phyloP scores from a whole-genome alignment of 2,888 invertebrate species.

The Candidula unifasciata region DNA sequence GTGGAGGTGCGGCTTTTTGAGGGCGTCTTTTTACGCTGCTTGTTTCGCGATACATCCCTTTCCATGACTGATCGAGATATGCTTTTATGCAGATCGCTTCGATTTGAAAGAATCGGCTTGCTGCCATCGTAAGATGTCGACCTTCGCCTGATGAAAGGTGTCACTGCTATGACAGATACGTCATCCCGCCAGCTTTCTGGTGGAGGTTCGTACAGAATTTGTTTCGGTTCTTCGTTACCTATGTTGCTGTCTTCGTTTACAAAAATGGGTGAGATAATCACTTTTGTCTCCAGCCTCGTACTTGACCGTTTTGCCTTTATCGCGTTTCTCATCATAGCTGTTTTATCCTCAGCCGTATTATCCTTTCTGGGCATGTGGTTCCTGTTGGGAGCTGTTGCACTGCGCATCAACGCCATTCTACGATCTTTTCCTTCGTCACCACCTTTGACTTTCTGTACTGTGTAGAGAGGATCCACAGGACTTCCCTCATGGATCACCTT shows the following conservation, averaged over 20 bases:
- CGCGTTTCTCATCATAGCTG: background rate
- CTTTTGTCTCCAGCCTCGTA: background rate
- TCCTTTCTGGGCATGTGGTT: slow-evolving; percentile 11
- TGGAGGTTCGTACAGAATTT: background rate
- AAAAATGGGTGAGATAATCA: background rate
- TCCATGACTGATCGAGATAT: slow-evolving; percentile 18
- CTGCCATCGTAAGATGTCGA: slow-evolving; percentile 25
- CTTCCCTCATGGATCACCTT: slow-evolving; percentile 39
- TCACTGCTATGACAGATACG: background rate
- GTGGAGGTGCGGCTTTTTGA: background rate
- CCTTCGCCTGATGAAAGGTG: background rate
- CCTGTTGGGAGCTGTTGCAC: slow-evolving; percentile 40
- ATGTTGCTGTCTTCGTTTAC: slow-evolving; percentile 17
- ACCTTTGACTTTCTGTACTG: background rate
- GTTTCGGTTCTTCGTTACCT: background rate
- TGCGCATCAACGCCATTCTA: slow-evolving; percentile 15
- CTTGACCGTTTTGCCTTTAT: background rate
- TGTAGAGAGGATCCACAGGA: slow-evolving; percentile 40
- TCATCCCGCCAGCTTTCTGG: slow-evolving; percentile 17
- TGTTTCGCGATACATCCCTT: background rate
- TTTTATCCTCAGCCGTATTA: background rate
- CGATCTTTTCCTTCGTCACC: slow-evolving; percentile 6
- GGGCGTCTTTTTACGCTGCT: background rate
- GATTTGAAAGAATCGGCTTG: background rate
- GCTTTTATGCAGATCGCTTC: background rate